A percentile compares a stretch with the other conserved stretches of the same genome.
Conservation (phyloP, 1,140 invertebrate species). For the Drosophila aff. region DNA sequence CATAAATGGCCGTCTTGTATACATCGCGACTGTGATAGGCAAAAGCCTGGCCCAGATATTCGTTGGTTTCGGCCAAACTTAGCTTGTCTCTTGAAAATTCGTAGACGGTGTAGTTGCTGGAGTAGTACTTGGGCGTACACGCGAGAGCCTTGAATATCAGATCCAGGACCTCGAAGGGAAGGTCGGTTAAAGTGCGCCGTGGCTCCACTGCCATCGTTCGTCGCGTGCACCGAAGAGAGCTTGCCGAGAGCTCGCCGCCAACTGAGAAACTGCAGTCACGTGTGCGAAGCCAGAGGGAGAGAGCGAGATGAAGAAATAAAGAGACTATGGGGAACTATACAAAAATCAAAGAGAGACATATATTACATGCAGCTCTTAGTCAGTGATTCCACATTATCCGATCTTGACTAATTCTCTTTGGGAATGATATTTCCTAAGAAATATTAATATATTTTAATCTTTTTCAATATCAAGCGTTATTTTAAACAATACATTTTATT, state of each 20-base stretch:
- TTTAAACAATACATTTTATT: no score
- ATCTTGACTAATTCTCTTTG: neutral
- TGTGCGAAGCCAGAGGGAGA: neutral
- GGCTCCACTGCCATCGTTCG: neutral
- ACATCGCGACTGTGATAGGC: constrained; percentile 3
- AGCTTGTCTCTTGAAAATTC: neutral
- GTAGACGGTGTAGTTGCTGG: no score
- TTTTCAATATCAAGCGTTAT: no score
- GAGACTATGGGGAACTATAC: no score
- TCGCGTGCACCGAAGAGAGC: neutral
- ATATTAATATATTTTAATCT: no score
- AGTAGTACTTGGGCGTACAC: fast-evolving
- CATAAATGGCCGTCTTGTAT: neutral
- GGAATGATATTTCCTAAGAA: neutral
- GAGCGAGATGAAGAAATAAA: neutral
- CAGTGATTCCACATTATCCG: neutral
- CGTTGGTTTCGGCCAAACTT: neutral
- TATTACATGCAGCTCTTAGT: neutral
- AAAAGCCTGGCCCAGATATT: constrained; percentile 7
- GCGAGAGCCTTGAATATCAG: neutral
- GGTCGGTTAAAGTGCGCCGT: constrained; percentile 1
- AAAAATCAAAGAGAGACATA: neutral
- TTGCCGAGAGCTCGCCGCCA: neutral
- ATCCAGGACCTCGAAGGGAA: constrained; percentile 5
- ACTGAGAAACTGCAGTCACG: neutral